Conservation (phyloP, 1,140 invertebrate species). For the roundworm (Caenorhabditis elegans) region WBcel235 BX284606.5:3410001-3410500, state of each 20-base stretch:
- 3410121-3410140: conserved; percentile 61
- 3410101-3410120: conserved; percentile 54
- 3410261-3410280: not conserved
- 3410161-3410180: conserved; percentile 93
- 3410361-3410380: too few species aligned
- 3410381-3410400: too few species aligned
- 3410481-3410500: too few species aligned
- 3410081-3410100: conserved; percentile 68
- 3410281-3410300: not conserved
- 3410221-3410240: conserved; percentile 79
- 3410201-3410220: conserved; percentile 91
- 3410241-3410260: conserved; percentile 33
- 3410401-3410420: too few species aligned
- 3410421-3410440: too few species aligned
- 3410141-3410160: conserved; percentile 76
- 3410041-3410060: conserved; percentile 82
- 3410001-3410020: conserved; percentile 97
- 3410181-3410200: conserved; percentile 88
- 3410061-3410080: conserved; percentile 79
- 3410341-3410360: too few species aligned
- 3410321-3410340: too few species aligned
- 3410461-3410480: too few species aligned
- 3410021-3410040: conserved; percentile 84
- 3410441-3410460: too few species aligned
- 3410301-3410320: too few species aligned